Base-by-base conservation (phyloP, 2,888 invertebrate genomes). In the Epistrophella euchroma region DNA sequence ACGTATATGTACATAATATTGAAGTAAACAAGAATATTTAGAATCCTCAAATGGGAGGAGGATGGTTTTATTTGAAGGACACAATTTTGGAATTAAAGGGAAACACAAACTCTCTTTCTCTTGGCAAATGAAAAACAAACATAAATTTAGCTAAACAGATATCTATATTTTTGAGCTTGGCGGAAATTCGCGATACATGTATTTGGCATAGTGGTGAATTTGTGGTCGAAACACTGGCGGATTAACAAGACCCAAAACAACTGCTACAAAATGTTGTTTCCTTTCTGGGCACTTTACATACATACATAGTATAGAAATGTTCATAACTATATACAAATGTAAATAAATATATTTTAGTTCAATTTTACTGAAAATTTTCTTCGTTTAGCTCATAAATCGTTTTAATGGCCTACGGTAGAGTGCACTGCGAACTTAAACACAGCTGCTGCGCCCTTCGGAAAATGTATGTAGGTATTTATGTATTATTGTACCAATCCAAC, bases 201-300 rank as follows among this genome's bases (percentile, higher is more conserved):
- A 62, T 76, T 80, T 50, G 80, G 75, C 47, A 71, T 64, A 58
- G 75, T 72, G 84, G 84, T 80, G 60, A 73, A 76, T 80, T 85
- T 85, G 85, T 56, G 85, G 85, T 81, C 76, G 72, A 60, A 76
- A 73, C 62, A 64, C n/a, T n/a, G 73, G 76, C 76, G 70, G 81
- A 81, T 85, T 81, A 81, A 77, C 76, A 85, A 77, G 81, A 76
- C 66, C 66, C 73, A 50, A 17, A 76, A 85, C 85, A 85, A 85
- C 81, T 62, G 72, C 62, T 81, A 68, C 50, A 68, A 68, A 68
- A 50, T 52, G n/a, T 11, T 37, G 11, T 68, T 52, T 52, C 17
- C 47, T 19, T 37, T 37, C n/a, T 56, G 5, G 17, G 10, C n/a
- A 28, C 28, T 4, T 6, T 28, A 28, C 4, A 28, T 4, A 28